These are phyloP conservation scores for Umimayanthus chanpuru DNA, from an alignment of 92 coral and sea anemone genomes.

Conservation along the genomic window DNA sequence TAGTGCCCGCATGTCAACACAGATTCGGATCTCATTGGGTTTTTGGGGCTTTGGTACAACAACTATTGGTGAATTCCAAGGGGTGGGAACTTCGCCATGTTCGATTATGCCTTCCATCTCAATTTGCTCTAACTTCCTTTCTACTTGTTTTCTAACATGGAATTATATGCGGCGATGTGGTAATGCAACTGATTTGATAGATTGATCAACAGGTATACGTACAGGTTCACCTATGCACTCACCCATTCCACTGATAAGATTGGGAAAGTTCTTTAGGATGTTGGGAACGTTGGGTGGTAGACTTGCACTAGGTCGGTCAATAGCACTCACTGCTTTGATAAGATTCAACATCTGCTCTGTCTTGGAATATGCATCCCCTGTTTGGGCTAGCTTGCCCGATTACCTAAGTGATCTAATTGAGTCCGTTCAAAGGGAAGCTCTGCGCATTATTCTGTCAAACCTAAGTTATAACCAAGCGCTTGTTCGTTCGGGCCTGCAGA, in stretches of 20 bases:
- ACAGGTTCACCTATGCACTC: slow-evolving; percentile 62
- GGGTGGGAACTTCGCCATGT: slow-evolving; percentile 64
- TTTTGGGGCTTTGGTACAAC: slow-evolving; percentile 65
- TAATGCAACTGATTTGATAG: slow-evolving; percentile 56
- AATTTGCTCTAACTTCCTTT: slow-evolving; percentile 45
- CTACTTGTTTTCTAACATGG: slow-evolving; percentile 62
- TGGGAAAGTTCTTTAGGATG: too few species aligned
- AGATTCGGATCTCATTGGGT: slow-evolving; percentile 66
- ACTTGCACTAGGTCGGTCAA: slow-evolving; percentile 34
- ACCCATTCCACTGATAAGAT: slow-evolving; percentile 57
- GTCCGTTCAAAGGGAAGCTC: too few species aligned
- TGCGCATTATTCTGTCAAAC: too few species aligned
- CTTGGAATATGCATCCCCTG: too few species aligned
- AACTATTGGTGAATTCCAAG: slow-evolving; percentile 71
- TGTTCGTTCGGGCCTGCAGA: too few species aligned
- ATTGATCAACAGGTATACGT: slow-evolving; percentile 58
- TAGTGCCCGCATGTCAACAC: slow-evolving; percentile 69
- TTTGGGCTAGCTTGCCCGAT: too few species aligned
- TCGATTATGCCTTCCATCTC: slow-evolving; percentile 58
- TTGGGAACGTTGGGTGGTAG: slow-evolving; percentile 52
- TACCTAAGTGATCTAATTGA: too few species aligned
- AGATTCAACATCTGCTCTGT: slow-evolving; percentile 54
- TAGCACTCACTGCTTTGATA: slow-evolving; percentile 56
- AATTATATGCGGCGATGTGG: slow-evolving; percentile 62
- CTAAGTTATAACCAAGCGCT: too few species aligned